Evolutionary conservation across 92 coral and sea anemone genomes (phyloP), one percentile per base, ranked within the genome.

Genomic region (Chrysogorgia sp.): DNA sequence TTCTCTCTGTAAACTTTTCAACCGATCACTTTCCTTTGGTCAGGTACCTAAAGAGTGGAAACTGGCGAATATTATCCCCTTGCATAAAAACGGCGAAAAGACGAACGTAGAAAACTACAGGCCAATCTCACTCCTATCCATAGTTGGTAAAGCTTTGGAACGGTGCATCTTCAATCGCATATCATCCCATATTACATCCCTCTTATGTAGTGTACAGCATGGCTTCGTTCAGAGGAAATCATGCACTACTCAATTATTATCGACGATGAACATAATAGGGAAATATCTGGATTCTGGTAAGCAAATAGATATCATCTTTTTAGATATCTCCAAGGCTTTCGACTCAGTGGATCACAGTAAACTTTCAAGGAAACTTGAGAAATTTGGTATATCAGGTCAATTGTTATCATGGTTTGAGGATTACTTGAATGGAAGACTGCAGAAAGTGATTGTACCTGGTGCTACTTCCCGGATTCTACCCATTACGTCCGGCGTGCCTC

Each of bases 221-320:
- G 67, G 67, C 35, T 61, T 61, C 37, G 34, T 61, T 34, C 10
- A 3, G 3, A 37, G 37, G 12, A 61, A n/a, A 61, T 61, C 67
- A 0, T 61, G 67, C 40, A 31, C 17, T 10, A 17, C 67, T 5
- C 17, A 61, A 10, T 37, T 61, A 9, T 9, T 61, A 2, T 7
- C 20, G 1, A 35, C 29, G 4, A 24, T 61, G 40, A 35, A 61
- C 67, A 26, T 15, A 4, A 61, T 61, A 14, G 67, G 67, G 4
- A 26, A 28, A 61, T 28, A 26, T 31, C 67, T 26, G 3, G 67
- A 61, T 3, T 2, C 9, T 26, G 67, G 67, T 14, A 17, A n/a
- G 22, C 67, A 61, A 61, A 28, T 30, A 3, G 40, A 61, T 17
- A 26, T 28, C 40, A 19, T 26, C 24, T 61, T 37, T 10, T 10